Evolutionary conservation across 1,140 invertebrate species (phyloP).

Genomic region (Ptiloglossa arizonensis): DNA sequence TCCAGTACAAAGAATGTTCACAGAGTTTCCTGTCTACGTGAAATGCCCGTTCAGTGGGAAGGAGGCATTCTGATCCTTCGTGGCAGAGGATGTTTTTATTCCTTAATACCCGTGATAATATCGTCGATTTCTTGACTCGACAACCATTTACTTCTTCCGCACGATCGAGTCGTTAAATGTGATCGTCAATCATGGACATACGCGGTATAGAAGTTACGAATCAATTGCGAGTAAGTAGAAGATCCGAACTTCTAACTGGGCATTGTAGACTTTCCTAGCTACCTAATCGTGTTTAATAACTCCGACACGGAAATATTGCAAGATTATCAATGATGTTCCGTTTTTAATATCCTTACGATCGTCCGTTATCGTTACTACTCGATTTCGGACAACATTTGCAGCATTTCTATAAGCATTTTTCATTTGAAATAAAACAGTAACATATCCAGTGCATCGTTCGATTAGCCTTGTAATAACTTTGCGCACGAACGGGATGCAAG

Average conservation of each 20-base stretch:
- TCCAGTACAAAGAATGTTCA: not conserved
- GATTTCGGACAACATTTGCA: not conserved
- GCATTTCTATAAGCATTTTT: not conserved
- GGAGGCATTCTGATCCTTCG: constrained; percentile 56
- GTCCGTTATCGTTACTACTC: not conserved
- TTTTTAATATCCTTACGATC: not conserved
- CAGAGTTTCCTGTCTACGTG: not conserved
- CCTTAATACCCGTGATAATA: constrained; percentile 40
- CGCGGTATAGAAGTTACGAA: constrained; percentile 80
- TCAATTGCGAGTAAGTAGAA: constrained; percentile 75
- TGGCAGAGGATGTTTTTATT: constrained; percentile 67
- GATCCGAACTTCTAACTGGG: not conserved
- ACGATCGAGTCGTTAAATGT: constrained; percentile 6
- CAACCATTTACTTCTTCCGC: not conserved
- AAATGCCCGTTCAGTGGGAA: not conserved
- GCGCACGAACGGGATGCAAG: no score
- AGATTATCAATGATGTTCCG: not conserved
- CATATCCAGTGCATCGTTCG: not conserved
- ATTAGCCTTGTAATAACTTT: not conserved
- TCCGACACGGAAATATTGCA: not conserved
- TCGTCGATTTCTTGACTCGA: constrained; percentile 35
- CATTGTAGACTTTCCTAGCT: not conserved
- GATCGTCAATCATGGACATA: constrained; percentile 73
- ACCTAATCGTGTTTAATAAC: not conserved
- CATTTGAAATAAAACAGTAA: not conserved